These are phyloP conservation scores for Mercenaria mercenaria DNA, from an alignment of 1,140 invertebrate species.

Conservation along the genomic window DNA sequence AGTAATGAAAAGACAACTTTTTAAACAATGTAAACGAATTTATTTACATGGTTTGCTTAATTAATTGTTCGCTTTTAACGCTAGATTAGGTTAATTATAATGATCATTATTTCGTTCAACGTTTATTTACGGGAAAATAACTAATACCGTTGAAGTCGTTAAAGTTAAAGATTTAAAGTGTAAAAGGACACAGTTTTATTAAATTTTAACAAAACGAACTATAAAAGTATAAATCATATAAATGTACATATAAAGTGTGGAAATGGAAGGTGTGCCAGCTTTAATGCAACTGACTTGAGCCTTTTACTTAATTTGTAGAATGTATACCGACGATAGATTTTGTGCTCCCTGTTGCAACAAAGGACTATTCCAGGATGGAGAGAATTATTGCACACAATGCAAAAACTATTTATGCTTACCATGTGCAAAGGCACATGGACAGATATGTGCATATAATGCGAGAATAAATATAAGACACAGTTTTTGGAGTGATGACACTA, in stretches of 20 bases:
- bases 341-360: not conserved
- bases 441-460: not conserved
- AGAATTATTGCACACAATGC: conserved; percentile 30
- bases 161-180: too few relatives aligned
- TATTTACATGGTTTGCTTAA: not conserved
- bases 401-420: conserved; percentile 26
- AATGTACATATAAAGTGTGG: too few relatives aligned
- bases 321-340: conserved; percentile 5
- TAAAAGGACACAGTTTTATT: too few relatives aligned
- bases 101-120: not conserved
- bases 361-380: conserved; percentile 21
- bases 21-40: not conserved
- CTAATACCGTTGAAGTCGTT: too few relatives aligned
- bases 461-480: too few relatives aligned
- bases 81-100: not conserved
- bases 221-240: too few relatives aligned
- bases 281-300: too few relatives aligned
- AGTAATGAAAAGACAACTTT: not conserved
- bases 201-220: too few relatives aligned
- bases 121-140: too few relatives aligned
- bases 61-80: not conserved
- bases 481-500: too few relatives aligned
- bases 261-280: too few relatives aligned
- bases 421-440: conserved; percentile 15
- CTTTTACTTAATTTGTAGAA: not conserved